These are phyloP conservation scores for Heterotilapia buettikoferi DNA, from an alignment of 2,113 vertebrate genomes.

Conservation along the genomic window DNA sequence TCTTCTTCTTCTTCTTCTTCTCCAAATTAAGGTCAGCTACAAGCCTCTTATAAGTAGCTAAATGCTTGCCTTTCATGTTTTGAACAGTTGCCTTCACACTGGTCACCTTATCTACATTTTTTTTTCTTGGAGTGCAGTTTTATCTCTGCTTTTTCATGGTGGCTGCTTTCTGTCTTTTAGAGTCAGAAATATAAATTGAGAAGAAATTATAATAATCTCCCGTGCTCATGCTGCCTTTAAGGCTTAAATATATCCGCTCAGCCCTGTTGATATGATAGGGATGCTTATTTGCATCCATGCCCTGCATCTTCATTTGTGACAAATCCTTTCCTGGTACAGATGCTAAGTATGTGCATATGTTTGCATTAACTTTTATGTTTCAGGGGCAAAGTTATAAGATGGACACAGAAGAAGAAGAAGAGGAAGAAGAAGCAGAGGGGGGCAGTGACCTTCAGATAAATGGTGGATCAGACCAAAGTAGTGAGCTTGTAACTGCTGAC, in stretches of 20 bases:
- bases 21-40: neutral
- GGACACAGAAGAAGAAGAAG: neutral
- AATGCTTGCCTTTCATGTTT: neutral
- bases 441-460: neutral
- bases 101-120: neutral
- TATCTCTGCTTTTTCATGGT: rapidly evolving
- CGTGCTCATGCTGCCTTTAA: rapidly evolving
- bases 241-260: neutral
- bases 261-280: neutral
- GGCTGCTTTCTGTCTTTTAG: neutral
- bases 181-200: neutral
- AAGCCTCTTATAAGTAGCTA: neutral
- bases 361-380: slow-evolving; percentile 30
- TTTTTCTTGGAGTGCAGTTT: neutral
- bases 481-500: neutral
- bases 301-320: neutral
- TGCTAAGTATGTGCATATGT: neutral
- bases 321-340: neutral
- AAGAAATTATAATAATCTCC: neutral
- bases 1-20: neutral
- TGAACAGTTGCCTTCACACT: neutral
- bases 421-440: neutral
- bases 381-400: slow-evolving; percentile 39
- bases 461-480: neutral
- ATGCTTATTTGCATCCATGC: neutral